Conservation (phyloP, 2,888 invertebrate species). For the Hartigia nigra region DNA sequence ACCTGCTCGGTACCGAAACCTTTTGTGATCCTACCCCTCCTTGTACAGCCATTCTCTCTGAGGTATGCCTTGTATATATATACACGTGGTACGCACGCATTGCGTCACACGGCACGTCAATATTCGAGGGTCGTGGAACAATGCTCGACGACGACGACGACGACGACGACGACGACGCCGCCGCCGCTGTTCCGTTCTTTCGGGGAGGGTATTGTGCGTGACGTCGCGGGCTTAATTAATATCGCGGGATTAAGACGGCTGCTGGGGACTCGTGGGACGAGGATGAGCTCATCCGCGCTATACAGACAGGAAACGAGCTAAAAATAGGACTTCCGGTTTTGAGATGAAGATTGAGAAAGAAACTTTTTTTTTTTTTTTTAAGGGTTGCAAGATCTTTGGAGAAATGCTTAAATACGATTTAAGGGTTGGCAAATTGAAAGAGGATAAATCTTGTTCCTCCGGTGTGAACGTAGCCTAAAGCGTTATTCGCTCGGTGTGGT, state of each 20-base stretch:
- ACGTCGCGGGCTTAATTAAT: conserved; percentile 41
- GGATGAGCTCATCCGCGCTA: too few relatives aligned
- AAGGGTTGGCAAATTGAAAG: neutral
- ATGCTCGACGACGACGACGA: conserved; percentile 35
- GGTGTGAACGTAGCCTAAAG: neutral
- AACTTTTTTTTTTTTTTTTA: neutral
- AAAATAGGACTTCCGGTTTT: too few relatives aligned
- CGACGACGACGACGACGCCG: too few relatives aligned
- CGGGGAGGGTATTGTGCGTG: conserved; percentile 30
- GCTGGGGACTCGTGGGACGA: too few relatives aligned
- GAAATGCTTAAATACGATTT: neutral
- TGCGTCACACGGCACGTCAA: conserved; percentile 48
- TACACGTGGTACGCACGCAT: conserved; percentile 23
- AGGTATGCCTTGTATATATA: conserved; percentile 8
- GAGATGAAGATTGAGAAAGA: too few relatives aligned
- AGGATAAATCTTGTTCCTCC: neutral
- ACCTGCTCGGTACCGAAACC: conserved; percentile 40
- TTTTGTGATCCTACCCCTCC: conserved; percentile 26
- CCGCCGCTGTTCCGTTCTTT: conserved; percentile 13
- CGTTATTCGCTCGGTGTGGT: conserved; percentile 22
- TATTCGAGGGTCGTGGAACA: conserved; percentile 26
- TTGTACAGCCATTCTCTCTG: conserved; percentile 5
- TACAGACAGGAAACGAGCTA: too few relatives aligned
- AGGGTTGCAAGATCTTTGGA: neutral
- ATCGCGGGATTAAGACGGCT: conserved; percentile 25